Conservation (phyloP, 2,113 vertebrate species). For the Ammodytes marinus region DNA sequence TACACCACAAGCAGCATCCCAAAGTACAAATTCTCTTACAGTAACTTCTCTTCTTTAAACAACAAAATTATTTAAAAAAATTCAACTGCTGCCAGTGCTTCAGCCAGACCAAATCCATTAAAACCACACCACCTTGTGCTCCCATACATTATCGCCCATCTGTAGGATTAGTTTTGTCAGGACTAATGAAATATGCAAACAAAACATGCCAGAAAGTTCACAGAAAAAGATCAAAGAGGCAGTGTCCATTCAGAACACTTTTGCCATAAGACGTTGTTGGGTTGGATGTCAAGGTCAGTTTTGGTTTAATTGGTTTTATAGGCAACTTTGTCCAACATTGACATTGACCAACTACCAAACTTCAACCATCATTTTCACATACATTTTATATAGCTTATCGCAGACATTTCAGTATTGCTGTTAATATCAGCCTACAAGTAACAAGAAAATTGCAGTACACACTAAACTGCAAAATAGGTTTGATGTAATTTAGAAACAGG, state of each 20-base stretch:
- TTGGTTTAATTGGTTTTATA: too few relatives aligned
- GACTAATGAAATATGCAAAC: too few relatives aligned
- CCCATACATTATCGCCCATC: too few relatives aligned
- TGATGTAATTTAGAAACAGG: background rate
- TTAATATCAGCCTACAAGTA: background rate
- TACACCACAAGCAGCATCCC: conserved; percentile 9
- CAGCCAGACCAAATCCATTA: background rate
- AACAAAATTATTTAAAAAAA: too few relatives aligned
- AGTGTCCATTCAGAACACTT: too few relatives aligned
- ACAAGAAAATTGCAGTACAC: background rate
- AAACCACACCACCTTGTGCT: background rate
- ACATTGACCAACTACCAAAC: too few relatives aligned
- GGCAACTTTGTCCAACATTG: too few relatives aligned
- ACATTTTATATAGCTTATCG: background rate
- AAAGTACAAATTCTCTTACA: background rate
- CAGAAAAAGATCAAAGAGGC: too few relatives aligned
- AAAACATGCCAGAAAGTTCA: too few relatives aligned
- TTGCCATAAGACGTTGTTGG: too few relatives aligned
- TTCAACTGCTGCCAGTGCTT: background rate
- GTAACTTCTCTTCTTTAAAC: background rate
- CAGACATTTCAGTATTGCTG: background rate
- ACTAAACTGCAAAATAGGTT: background rate
- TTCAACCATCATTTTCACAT: background rate
- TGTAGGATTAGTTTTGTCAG: too few relatives aligned
- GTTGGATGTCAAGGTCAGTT: too few relatives aligned